These are phyloP conservation scores for Carcina quercana DNA, from an alignment of 2,888 invertebrate genomes.

Conservation along the genomic window DNA sequence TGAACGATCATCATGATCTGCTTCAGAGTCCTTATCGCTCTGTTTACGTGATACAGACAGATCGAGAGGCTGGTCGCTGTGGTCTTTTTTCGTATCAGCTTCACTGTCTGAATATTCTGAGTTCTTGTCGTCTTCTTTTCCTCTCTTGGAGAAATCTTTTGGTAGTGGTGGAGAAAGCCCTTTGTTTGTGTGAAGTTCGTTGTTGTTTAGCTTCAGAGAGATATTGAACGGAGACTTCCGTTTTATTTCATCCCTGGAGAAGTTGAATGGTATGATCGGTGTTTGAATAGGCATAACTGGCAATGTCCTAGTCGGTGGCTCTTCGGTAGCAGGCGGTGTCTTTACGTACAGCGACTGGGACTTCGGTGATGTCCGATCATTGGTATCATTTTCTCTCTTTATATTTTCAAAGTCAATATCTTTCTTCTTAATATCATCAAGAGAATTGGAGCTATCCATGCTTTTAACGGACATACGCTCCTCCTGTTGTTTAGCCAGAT, in stretches of 20 bases:
- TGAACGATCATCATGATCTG: constrained; percentile 54
- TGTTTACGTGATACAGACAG: constrained; percentile 78
- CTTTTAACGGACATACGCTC: constrained; percentile 60
- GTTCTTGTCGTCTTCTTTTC: constrained; percentile 38
- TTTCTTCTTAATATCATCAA: constrained; percentile 57
- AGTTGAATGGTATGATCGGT: constrained; percentile 46
- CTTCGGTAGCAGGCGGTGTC: constrained; percentile 80
- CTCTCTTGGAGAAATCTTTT: constrained; percentile 50
- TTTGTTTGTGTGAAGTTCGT: constrained; percentile 37
- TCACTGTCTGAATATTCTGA: constrained; percentile 53
- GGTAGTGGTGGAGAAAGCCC: constrained; percentile 39
- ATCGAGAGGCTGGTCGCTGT: constrained; percentile 82
- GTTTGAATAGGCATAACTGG: constrained; percentile 75
- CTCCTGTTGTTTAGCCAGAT: constrained; percentile 66
- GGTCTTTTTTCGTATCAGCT: constrained; percentile 54
- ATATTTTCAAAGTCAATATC: constrained; percentile 44
- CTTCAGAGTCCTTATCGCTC: constrained; percentile 53
- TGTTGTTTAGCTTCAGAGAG: constrained; percentile 46
- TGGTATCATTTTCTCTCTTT: constrained; percentile 39
- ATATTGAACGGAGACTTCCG: constrained; percentile 53
- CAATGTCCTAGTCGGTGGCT: constrained; percentile 77
- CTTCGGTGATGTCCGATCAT: constrained; percentile 75
- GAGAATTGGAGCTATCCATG: constrained; percentile 56
- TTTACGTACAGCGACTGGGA: constrained; percentile 59
- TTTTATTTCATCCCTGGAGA: constrained; percentile 46